These are phyloP conservation scores for Notothenia coriiceps DNA, from an alignment of 2,113 vertebrate species.

Conservation along the genomic window DNA sequence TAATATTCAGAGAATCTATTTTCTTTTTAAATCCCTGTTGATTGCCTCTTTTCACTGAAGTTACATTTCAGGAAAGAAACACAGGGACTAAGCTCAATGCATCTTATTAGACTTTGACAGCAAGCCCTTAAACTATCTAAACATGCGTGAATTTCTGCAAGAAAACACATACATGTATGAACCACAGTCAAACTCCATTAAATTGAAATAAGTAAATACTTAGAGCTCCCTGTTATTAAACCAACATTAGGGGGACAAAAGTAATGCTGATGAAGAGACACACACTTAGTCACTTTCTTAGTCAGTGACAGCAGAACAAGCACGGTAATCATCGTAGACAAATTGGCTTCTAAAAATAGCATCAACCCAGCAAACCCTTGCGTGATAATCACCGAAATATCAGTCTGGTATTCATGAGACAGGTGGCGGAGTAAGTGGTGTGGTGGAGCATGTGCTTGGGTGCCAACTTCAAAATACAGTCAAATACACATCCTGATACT, in stretches of 20 bases:
- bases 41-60: conserved; percentile 56
- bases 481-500: conserved; percentile 40
- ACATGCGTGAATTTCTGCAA: not conserved
- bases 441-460: conserved; percentile 9
- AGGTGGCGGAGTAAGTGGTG: conserved; percentile 15
- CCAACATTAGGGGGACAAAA: not conserved
- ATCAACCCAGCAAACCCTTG: conserved; percentile 33
- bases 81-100: not conserved
- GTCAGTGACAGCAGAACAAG: conserved; percentile 32
- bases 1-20: conserved; percentile 70
- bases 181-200: not conserved
- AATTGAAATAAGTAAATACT: conserved; percentile 1
- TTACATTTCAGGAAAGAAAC: conserved; percentile 39
- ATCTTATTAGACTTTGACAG: not conserved
- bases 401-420: conserved; percentile 29
- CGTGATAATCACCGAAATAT: conserved; percentile 35
- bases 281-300: conserved; percentile 35
- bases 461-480: conserved; percentile 39
- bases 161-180: not conserved
- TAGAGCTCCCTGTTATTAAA: not conserved
- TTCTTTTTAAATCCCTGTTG: conserved; percentile 45
- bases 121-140: not conserved
- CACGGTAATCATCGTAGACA: conserved; percentile 45
- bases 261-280: conserved; percentile 26
- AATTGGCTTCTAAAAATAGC: conserved; percentile 63